These are phyloP conservation scores for Automeris io DNA, from an alignment of 2,888 invertebrate genomes.

Conservation along the genomic window DNA sequence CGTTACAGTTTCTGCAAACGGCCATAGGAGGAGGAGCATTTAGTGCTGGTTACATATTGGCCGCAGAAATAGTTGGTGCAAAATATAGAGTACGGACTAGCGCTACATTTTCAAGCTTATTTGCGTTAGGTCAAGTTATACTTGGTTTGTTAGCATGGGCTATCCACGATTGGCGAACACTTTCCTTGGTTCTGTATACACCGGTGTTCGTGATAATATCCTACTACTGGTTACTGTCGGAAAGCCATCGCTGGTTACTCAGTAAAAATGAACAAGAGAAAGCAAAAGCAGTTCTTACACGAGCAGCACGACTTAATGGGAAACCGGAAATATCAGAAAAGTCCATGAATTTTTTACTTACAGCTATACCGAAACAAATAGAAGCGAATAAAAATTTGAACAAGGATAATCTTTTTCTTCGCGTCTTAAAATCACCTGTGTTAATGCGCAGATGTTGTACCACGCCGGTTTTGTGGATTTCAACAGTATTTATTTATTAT, in stretches of 20 bases:
- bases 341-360: constrained; percentile 50
- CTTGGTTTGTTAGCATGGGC: constrained; percentile 82
- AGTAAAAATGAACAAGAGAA: constrained; percentile 79
- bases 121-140: constrained; percentile 83
- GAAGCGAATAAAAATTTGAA: constrained; percentile 21
- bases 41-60: constrained; percentile 72
- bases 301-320: constrained; percentile 79
- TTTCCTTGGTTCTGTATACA: constrained; percentile 80
- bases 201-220: constrained; percentile 81
- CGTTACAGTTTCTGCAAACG: constrained; percentile 55
- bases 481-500: constrained; percentile 87
- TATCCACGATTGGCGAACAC: constrained; percentile 82
- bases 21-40: constrained; percentile 63
- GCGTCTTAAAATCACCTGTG: constrained; percentile 71
- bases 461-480: constrained; percentile 87
- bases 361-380: constrained; percentile 39
- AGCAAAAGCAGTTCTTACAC: constrained; percentile 77
- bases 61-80: constrained; percentile 86
- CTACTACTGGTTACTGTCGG: constrained; percentile 82
- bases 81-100: constrained; percentile 83
- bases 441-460: constrained; percentile 78
- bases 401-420: constrained; percentile 36
- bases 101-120: constrained; percentile 82
- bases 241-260: constrained; percentile 86
- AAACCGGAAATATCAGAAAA: constrained; percentile 60